Evolutionary conservation across 2,888 invertebrate genomes (phyloP), one percentile per base, ranked within the genome.

Genomic region (Tenthredo notha): DNA sequence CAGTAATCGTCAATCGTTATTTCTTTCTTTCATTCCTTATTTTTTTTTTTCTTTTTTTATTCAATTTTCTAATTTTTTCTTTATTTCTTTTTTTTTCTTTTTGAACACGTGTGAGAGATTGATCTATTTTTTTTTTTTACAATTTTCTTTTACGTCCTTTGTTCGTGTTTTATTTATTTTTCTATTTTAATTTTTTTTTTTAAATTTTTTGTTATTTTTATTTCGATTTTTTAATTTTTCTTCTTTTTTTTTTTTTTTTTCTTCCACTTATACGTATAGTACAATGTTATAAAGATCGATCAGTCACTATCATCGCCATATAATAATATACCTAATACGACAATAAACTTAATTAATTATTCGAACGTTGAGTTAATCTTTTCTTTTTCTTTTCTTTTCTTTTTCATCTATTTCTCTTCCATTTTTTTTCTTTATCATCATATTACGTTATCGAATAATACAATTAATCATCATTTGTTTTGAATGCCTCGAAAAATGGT

Each of bases 401-500:
- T 21, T 21, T 75, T 75, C 5, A 2, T 33, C 33, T 33, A 33
- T 25, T 67, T 74, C 70, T 84, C 40, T 83, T 74, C 10, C 61
- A 84, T 72, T 77, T 74, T n/a, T 18, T 10, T 9, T 54, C 15
- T 1, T 29, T 25, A 9, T 47, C 21, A 43, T 75, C 21, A 47
- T 47, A 37, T 25, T 21, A n/a, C 25, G 21, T 50, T 47, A 86
- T 85, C 61, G 21, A 70, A 67, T 75, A 82, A 86, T n/a, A 74
- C 85, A 54, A 54, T 54, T 33, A 33, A 33, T 9, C 37, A 37
- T 37, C 37, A 37, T 29, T 43, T 37, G 37, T 21, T 21, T 33
- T 21, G 29, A 54, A 12, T 50, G 84, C 70, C 58, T 84, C 50
- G 84, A 58, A 84, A 54, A 84, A 67, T 84, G 54, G 74, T 74